Conservation (phyloP, 2,113 vertebrate species). For the Clarias batrachus region DNA sequence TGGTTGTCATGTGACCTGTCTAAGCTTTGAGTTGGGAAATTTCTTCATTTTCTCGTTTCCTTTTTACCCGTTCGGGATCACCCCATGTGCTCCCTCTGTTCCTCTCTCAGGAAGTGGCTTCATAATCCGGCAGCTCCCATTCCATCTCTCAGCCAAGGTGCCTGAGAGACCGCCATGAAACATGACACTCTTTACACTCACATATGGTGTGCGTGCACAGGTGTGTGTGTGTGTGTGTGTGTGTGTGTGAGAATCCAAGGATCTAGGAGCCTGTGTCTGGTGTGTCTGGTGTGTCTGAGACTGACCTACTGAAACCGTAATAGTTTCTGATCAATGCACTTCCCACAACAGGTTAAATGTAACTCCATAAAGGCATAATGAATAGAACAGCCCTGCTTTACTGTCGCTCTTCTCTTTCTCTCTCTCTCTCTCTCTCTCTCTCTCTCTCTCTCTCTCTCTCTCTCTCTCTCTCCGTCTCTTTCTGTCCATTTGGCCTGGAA, state of each 20-base stretch:
- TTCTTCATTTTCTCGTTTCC: not conserved
- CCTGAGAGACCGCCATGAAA: slow-evolving; percentile 39
- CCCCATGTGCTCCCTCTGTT: not conserved
- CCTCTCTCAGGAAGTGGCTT: slow-evolving; percentile 27
- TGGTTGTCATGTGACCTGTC: not conserved
- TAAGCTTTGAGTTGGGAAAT: not conserved
- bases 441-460: slow-evolving; percentile 19
- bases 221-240: not conserved
- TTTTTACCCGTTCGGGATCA: not conserved
- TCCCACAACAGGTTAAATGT: slow-evolving; percentile 25
- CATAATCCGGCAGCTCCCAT: slow-evolving; percentile 41
- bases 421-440: too few relatives aligned
- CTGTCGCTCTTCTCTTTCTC: not conserved
- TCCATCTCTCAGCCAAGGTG: slow-evolving; percentile 29
- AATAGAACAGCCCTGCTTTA: slow-evolving; percentile 8
- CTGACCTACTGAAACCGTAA: not conserved
- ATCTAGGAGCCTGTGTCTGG: not conserved
- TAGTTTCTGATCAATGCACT: slow-evolving; percentile 3
- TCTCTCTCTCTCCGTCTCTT: not conserved
- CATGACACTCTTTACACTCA: slow-evolving; percentile 28
- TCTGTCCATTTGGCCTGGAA: slow-evolving; percentile 8
- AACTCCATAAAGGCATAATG: slow-evolving; percentile 25
- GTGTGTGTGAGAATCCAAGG: not conserved
- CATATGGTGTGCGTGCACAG: not conserved
- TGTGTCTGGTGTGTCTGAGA: slow-evolving; percentile 8